Evolutionary conservation across 2,888 invertebrate species (phyloP), one percentile per base, ranked within the genome.

Genomic region (Argynnis bischoffii): DNA sequence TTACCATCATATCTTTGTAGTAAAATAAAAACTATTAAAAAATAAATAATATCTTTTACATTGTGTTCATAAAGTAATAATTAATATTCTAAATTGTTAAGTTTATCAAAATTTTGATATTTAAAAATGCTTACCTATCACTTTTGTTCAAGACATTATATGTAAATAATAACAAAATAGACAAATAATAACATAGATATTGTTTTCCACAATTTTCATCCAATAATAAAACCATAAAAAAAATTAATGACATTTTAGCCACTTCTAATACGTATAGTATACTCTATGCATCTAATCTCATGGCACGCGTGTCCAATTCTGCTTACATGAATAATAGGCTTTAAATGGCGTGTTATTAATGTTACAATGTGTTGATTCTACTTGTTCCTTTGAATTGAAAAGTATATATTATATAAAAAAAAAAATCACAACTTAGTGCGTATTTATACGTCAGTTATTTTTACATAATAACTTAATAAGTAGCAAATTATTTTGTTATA

Each of bases 281-380:
- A 15, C 31, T 56, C 60, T 55, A 11, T 18, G n/a, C 15, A 6
- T 14, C 48, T 18, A 26, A 61, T 61, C 60, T 55, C 31, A 47
- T 15, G 55, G 60, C 66, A 74, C 82, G 87, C 89, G 89, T 86
- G 88, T 84, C 90, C 76, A 84, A 90, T 87, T 77, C 76, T 69
- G 71, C 70, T 75, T 74, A 73, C 73, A 74, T 70, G 74, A 78
- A 85, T 84, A 84, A 88, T 81, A 82, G 73, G 76, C 77, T 75
- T 82, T 87, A 88, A 89, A 81, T 84, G 84, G 82, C 84, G 75
- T 83, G 82, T 80, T 87, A 88, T 88, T 88, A 83, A 87, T 85
- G 83, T 56, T 51, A 56, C 57, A 53, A 57, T 57, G 56, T 59
- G 59, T 59, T 59, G 59, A 59, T 59, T 63, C 63, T 67, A 51